These are phyloP conservation scores for Biston betularia DNA, from an alignment of 2,888 invertebrate genomes.

Conservation along the genomic window DNA sequence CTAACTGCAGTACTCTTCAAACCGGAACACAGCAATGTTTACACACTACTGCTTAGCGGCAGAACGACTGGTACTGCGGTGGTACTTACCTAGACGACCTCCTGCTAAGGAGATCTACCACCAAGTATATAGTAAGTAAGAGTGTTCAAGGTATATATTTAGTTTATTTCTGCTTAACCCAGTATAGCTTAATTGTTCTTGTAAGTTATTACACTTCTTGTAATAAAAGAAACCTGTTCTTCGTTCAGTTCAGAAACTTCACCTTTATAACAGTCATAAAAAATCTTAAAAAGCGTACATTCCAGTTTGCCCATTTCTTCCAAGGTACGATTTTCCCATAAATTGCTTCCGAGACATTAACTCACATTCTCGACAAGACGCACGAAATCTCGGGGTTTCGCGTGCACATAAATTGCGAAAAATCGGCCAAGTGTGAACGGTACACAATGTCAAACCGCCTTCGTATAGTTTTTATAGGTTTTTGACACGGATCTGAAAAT, in stretches of 20 bases:
- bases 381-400: constrained; percentile 35
- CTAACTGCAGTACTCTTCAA: no score
- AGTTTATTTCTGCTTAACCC: no score
- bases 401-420: constrained; percentile 40
- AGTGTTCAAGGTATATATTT: no score
- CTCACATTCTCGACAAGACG: constrained; percentile 32
- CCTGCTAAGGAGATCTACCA: no score
- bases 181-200: neutral
- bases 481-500: neutral
- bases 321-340: constrained; percentile 30
- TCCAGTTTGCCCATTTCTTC: constrained; percentile 22
- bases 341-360: constrained; percentile 46
- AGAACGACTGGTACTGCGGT: no score
- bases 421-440: constrained; percentile 37
- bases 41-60: no score
- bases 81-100: no score
- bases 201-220: neutral
- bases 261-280: constrained; percentile 16
- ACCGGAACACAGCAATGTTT: no score
- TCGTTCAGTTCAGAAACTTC: constrained; percentile 9
- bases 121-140: no score
- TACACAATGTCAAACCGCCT: constrained; percentile 14
- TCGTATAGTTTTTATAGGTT: constrained; percentile 12
- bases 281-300: constrained; percentile 19
- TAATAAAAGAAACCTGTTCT: constrained; percentile 7